Evolutionary conservation across 2,113 vertebrate species (phyloP).

Genomic region (Ictalurus punctatus): DNA sequence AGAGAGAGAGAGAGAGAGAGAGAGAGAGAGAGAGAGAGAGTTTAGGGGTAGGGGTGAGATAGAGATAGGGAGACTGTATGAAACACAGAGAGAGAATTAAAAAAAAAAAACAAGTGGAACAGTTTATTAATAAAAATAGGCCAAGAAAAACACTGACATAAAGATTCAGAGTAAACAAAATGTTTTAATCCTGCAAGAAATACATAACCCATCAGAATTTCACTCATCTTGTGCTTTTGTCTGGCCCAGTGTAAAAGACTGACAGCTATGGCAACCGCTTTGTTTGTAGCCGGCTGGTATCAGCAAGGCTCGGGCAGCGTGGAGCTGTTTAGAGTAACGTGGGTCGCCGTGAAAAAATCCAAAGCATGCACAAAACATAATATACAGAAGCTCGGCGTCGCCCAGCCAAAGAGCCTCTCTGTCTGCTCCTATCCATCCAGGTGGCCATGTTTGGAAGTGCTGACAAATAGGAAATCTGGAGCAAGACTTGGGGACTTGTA

Average conservation of each 20-base stretch:
- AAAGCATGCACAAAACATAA: constrained; percentile 75
- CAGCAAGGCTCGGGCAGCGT: constrained; percentile 61
- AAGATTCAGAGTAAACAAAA: neutral
- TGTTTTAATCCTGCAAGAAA: neutral
- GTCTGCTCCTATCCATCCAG: constrained; percentile 68
- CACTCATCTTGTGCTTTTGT: neutral
- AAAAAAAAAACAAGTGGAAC: neutral
- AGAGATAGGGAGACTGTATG: neutral
- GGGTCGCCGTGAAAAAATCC: constrained; percentile 73
- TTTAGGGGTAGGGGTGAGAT: too few relatives aligned
- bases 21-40: neutral
- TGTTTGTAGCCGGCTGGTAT: constrained; percentile 66
- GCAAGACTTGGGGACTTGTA: constrained; percentile 50
- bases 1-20: neutral
- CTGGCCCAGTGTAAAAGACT: neutral
- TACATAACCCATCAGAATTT: neutral
- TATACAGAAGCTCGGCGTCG: constrained; percentile 72
- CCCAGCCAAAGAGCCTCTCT: constrained; percentile 63
- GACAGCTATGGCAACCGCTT: constrained; percentile 65
- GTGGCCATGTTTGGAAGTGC: constrained; percentile 79
- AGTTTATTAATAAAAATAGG: neutral
- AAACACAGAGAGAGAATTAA: neutral
- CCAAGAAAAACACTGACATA: neutral
- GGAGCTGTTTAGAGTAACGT: constrained; percentile 73
- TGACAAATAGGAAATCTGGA: constrained; percentile 70